Evolutionary conservation across 2,888 invertebrate species (phyloP).

Genomic region (Athalia rosae): DNA sequence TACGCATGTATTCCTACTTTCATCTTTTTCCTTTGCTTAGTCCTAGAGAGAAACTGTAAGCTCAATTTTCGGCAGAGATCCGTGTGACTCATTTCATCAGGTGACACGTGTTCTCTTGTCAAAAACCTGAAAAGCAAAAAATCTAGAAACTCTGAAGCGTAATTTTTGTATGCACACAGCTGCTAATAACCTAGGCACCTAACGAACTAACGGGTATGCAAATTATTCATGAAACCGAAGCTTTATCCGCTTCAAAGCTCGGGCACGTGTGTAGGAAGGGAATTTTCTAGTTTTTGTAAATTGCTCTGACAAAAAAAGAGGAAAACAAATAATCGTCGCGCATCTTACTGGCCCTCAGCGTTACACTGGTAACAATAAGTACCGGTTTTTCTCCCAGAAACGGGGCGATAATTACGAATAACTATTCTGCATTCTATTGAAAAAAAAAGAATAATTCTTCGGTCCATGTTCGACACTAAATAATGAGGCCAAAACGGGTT

Average conservation of each 20-base stretch:
- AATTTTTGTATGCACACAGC: too few relatives aligned
- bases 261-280: constrained; percentile 53
- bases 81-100: too few relatives aligned
- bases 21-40: too few relatives aligned
- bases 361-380: constrained; percentile 4
- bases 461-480: not conserved
- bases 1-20: too few relatives aligned
- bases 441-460: constrained; percentile 1
- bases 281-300: constrained; percentile 53
- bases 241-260: constrained; percentile 48
- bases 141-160: too few relatives aligned
- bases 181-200: too few relatives aligned
- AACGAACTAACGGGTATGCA: constrained; percentile 3
- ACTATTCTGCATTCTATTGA: constrained; percentile 10
- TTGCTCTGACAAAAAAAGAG: constrained; percentile 24
- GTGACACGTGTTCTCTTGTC: too few relatives aligned
- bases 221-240: constrained; percentile 11
- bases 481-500: constrained; percentile 29
- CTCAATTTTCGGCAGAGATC: too few relatives aligned
- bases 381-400: constrained; percentile 30
- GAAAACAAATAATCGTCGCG: too few relatives aligned
- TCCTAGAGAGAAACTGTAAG: too few relatives aligned
- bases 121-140: too few relatives aligned
- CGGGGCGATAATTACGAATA: not conserved
- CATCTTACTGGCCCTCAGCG: too few relatives aligned